Base-by-base conservation (phyloP, 2,113 vertebrate genomes). In the Zeus faber region DNA sequence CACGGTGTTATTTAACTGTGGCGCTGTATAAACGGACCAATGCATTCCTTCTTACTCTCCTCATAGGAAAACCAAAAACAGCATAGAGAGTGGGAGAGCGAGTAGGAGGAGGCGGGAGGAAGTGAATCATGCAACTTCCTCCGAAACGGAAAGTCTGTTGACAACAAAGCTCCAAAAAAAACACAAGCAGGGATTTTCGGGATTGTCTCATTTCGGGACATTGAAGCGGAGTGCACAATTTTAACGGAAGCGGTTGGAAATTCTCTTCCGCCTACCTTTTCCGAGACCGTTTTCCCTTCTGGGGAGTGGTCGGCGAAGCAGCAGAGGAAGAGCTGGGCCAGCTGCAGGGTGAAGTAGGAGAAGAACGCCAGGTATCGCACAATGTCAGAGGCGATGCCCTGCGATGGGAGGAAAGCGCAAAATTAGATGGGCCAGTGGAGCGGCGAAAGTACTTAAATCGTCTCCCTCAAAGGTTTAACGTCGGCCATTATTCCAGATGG, bases 271-370 rank as follows among this genome's bases (percentile, higher is more conserved):
- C 90, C 81, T 87, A 98, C 96, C 73, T 90, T 65, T 40, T 51
- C 82, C 35, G 49, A 76, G 49, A 58, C 2, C 1, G 50, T 72
- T 86, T 91, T 86, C 2, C 86, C 88, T 68, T 89, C 91, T 1
- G 94, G 92, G 25, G 89, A 80, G 2, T 60, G 85, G 75, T 98
- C 96, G 5, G 86, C 88, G 40, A 95, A 89, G 77, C 93, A 95
- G 72, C 91, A 93, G 29, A 98, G 76, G 58, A 92, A 79, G 6
- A 97, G 85, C 65, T 96, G 88, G 3, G 76, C 87, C 67, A 89
- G 54, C 48, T 94, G 90, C 70, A 98, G 86, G 18, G 61, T 69
- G 64, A 90, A 86, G 66, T 90, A 90, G 35, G 93, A 75, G 72
- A 90, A 94, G 65, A 93, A 89, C 24, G 88, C 82, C 49, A 94